Evolutionary conservation across 1,140 invertebrate species (phyloP).

Genomic region (Zaprionus davidi): DNA sequence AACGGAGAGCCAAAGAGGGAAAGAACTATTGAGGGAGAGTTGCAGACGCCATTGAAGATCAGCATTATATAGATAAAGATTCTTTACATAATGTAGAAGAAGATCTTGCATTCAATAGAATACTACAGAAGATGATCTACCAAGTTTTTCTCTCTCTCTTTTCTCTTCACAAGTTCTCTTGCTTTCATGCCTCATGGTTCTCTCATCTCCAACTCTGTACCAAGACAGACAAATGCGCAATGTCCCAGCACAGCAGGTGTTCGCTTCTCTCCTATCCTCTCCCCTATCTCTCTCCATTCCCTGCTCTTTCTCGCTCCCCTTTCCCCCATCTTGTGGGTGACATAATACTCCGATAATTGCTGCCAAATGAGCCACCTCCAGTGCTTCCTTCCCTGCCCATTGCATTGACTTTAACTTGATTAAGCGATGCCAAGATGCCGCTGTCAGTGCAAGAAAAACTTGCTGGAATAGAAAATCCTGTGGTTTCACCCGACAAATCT

Average conservation of each 20-base stretch:
- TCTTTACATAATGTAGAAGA: too few species aligned
- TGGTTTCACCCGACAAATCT: slow-evolving; percentile 11
- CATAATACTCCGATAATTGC: slow-evolving; percentile 70
- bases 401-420: slow-evolving; percentile 47
- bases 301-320: too few species aligned
- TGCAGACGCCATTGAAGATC: not conserved
- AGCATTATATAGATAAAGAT: too few species aligned
- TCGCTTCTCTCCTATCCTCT: not conserved
- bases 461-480: slow-evolving; percentile 30
- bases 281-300: too few species aligned
- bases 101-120: too few species aligned
- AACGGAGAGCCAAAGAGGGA: not conserved
- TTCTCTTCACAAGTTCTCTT: not conserved
- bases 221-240: slow-evolving; percentile 50
- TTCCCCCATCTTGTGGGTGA: slow-evolving; percentile 43
- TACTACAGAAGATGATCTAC: too few species aligned
- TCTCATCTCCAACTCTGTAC: not conserved
- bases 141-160: not conserved
- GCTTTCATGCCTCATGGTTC: not conserved
- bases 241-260: slow-evolving; percentile 60
- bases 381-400: slow-evolving; percentile 7
- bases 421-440: slow-evolving; percentile 28
- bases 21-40: not conserved
- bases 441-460: slow-evolving; percentile 16
- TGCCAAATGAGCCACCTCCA: slow-evolving; percentile 55